Evolutionary conservation across 2,113 vertebrate species (phyloP).

Genomic region (Mandrillus leucophaeus): DNA sequence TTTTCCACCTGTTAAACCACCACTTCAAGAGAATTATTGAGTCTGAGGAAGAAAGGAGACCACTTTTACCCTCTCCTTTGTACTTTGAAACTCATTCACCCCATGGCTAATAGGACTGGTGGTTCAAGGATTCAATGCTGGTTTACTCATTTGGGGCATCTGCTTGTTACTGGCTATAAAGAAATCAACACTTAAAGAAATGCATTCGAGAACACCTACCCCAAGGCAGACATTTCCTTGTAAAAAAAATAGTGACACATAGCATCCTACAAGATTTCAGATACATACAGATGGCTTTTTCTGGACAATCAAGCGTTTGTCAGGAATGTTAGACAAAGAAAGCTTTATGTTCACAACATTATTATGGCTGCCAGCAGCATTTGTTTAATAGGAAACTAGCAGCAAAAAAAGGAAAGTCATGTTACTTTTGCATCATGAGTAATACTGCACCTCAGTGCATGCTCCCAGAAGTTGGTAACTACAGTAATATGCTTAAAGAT

Average conservation of each 20-base stretch:
- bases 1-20: conserved; percentile 35
- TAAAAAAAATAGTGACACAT: conserved; percentile 11
- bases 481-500: background rate
- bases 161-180: background rate
- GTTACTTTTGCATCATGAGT: conserved; percentile 23
- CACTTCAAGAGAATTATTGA: background rate
- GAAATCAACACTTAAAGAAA: conserved; percentile 2
- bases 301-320: conserved; percentile 54
- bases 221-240: background rate
- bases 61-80: background rate
- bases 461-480: background rate
- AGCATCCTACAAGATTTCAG: background rate
- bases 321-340: conserved; percentile 48
- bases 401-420: background rate
- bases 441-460: background rate
- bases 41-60: background rate
- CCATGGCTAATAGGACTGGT: background rate
- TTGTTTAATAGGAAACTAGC: background rate
- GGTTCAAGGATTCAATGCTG: background rate
- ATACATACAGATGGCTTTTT: conserved; percentile 25
- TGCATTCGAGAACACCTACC: background rate
- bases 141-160: background rate
- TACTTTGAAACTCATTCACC: background rate
- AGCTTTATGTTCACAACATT: conserved; percentile 16
- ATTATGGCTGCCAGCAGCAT: background rate